These are phyloP conservation scores for Eira barbara DNA, from an alignment of 2,113 vertebrate genomes.

Conservation along the genomic window DNA sequence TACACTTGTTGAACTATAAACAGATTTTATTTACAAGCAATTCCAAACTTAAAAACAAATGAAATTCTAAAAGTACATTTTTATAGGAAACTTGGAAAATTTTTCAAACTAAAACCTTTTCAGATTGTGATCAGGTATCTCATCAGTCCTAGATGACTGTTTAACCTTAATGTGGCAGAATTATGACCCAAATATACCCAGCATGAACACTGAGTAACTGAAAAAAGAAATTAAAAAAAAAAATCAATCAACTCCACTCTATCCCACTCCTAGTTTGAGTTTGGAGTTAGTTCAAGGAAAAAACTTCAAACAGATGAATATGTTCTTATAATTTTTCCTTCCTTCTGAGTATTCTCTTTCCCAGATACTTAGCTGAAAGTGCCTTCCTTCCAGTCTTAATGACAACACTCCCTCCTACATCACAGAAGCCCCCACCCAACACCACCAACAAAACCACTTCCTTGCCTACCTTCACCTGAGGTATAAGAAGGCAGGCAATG, in stretches of 20 bases:
- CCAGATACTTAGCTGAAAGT: neutral
- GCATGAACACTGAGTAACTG: neutral
- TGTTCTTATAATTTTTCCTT: neutral
- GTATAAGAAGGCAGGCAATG: neutral
- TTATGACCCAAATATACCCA: neutral
- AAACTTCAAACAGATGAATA: conserved; percentile 12
- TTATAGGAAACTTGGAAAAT: neutral
- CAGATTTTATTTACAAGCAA: conserved; percentile 22
- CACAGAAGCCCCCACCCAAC: neutral
- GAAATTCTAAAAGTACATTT: neutral
- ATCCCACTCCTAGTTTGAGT: neutral
- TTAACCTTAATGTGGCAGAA: neutral
- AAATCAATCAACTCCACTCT: neutral
- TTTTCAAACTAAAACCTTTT: conserved; percentile 38
- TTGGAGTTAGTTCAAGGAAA: conserved; percentile 37
- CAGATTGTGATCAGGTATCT: neutral
- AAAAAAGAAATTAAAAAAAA: neutral
- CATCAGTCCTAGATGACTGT: neutral
- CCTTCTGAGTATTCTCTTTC: neutral
- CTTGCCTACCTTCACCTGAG: neutral
- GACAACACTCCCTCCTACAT: neutral
- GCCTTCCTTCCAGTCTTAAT: conserved; percentile 5
- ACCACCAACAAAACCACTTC: neutral
- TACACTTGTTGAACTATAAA: conserved; percentile 1
- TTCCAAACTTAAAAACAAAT: conserved; percentile 31